Conservation (phyloP, 64 coral and sea anemone genomes). For the Astreopora myriophthalma region DNA sequence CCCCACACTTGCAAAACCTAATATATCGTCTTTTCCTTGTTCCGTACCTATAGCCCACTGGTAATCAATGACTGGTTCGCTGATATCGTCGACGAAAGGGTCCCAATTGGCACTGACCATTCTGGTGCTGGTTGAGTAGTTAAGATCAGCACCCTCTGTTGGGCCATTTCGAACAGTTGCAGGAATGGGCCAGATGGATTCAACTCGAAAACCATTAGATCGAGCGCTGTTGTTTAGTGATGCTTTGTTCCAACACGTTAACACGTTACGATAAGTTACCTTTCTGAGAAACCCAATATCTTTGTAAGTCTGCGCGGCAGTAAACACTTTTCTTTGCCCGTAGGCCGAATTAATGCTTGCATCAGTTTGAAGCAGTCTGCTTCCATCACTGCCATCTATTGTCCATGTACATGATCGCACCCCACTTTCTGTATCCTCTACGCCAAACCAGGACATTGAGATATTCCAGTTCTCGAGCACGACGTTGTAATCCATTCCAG, state of each 20-base stretch:
- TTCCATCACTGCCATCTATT: conserved; percentile 13
- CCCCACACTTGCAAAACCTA: conserved; percentile 10
- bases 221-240: conserved; percentile 2
- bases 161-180: conserved; percentile 56
- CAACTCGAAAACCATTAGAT: conserved; percentile 77
- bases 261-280: conserved; percentile 58
- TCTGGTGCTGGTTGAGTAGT: conserved; percentile 55
- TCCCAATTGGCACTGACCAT: conserved; percentile 81
- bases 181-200: conserved; percentile 45
- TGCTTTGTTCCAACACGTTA: conserved; percentile 76
- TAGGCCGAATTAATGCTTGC: not conserved
- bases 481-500: conserved; percentile 51
- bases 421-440: conserved; percentile 67
- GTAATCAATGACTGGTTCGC: conserved; percentile 73
- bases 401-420: conserved; percentile 69
- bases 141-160: conserved; percentile 17
- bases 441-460: conserved; percentile 65
- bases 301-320: not conserved
- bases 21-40: conserved; percentile 41
- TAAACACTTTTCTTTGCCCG: conserved; percentile 8
- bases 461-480: conserved; percentile 75
- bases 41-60: conserved; percentile 74
- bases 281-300: conserved; percentile 1
- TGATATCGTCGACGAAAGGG: conserved; percentile 16
- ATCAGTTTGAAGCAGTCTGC: conserved; percentile 11